Evolutionary conservation across 1,140 invertebrate genomes (phyloP).

Genomic region (Acromyrmex heyeri): DNA sequence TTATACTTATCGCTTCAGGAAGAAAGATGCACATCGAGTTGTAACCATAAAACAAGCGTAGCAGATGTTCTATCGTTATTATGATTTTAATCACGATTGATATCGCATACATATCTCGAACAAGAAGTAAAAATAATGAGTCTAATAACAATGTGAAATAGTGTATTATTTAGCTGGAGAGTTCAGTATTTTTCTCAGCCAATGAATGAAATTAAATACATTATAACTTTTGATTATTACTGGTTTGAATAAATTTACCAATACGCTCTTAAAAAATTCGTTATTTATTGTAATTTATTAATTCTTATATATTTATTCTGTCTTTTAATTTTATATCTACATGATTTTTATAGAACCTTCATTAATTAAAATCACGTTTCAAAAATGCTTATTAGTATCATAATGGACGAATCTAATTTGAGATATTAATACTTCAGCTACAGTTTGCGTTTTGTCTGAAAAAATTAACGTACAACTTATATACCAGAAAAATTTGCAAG

Average conservation of each 20-base stretch:
- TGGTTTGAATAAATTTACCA: not conserved
- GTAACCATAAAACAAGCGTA: constrained; percentile 37
- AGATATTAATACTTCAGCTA: no score
- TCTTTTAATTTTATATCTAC: no score
- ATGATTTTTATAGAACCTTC: not conserved
- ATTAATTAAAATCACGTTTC: not conserved
- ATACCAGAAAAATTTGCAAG: no score
- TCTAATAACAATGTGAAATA: constrained; percentile 19
- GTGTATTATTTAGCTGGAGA: not conserved
- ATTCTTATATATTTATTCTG: not conserved
- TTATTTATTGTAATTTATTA: not conserved
- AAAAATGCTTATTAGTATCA: no score
- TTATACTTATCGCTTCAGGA: constrained; percentile 57
- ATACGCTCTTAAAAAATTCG: not conserved
- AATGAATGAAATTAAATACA: not conserved
- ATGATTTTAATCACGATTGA: constrained; percentile 38
- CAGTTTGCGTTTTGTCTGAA: no score
- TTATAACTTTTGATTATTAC: not conserved
- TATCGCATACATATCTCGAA: constrained; percentile 25
- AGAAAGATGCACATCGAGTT: constrained; percentile 34
- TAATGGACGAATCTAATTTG: no score
- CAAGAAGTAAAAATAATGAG: constrained; percentile 22
- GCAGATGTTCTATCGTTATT: constrained; percentile 53
- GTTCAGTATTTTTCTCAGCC: not conserved
- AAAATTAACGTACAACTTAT: no score